Evolutionary conservation across 2,797 vertebrate species (phyloP).

Genomic region (Cetoscarus ocellatus): DNA sequence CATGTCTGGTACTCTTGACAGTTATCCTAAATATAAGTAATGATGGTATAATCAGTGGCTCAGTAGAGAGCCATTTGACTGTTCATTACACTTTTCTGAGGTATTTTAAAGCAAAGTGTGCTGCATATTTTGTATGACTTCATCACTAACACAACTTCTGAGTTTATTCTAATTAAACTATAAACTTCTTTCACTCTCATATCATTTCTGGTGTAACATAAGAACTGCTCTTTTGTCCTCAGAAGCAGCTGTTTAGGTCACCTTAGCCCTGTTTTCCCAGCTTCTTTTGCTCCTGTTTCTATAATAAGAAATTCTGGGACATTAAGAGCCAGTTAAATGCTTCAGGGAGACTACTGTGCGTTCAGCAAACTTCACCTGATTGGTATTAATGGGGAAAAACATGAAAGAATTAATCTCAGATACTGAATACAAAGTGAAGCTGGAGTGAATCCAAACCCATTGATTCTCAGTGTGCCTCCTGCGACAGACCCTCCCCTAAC

Average conservation of each 20-base stretch:
- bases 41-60: too few relatives aligned
- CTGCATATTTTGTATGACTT: too few relatives aligned
- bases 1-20: too few relatives aligned
- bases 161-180: too few relatives aligned
- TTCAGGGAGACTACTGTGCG: slow-evolving; percentile 4
- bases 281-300: slow-evolving; percentile 35
- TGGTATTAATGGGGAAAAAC: background rate
- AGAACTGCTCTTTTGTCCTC: slow-evolving; percentile 12
- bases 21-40: too few relatives aligned
- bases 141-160: too few relatives aligned
- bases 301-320: slow-evolving; percentile 35
- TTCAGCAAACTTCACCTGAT: slow-evolving; percentile 1
- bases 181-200: background rate
- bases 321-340: slow-evolving; percentile 6
- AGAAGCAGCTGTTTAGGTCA: slow-evolving; percentile 30
- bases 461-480: background rate
- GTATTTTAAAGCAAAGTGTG: too few relatives aligned
- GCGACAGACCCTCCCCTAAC: slow-evolving; percentile 18
- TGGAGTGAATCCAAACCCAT: slow-evolving; percentile 6
- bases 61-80: too few relatives aligned
- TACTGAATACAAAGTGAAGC: background rate
- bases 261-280: slow-evolving; percentile 22
- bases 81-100: too few relatives aligned
- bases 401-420: background rate
- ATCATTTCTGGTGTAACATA: background rate